phyloP scores from a whole-genome alignment of 1,140 invertebrate genomes.

The Battus philenor region DNA sequence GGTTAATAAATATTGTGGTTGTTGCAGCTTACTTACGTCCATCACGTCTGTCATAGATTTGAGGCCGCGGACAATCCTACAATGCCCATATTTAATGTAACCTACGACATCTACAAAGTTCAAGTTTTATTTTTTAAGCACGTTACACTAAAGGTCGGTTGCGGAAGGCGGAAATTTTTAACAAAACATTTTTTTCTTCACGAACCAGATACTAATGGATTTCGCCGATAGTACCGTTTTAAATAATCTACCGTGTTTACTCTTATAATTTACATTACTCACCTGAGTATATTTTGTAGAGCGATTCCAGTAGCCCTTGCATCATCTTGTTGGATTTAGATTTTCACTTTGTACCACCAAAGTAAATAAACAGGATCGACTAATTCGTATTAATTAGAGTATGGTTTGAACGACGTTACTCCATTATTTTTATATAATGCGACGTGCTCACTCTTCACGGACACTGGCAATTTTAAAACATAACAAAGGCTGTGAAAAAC shows the following conservation, averaged over 20 bases:
- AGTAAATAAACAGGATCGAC: slow-evolving; percentile 21
- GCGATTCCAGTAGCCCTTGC: slow-evolving; percentile 65
- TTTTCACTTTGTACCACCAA: slow-evolving; percentile 29
- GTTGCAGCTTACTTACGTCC: no score
- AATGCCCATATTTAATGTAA: no score
- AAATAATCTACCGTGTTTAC: slow-evolving; percentile 9
- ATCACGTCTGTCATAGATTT: no score
- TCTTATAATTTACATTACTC: slow-evolving; percentile 23
- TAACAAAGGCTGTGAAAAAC: slow-evolving; percentile 21
- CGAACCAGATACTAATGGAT: neutral
- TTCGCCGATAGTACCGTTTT: neutral
- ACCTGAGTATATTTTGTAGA: slow-evolving; percentile 68
- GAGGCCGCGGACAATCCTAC: no score
- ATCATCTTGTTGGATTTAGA: slow-evolving; percentile 52
- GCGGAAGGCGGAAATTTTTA: no score
- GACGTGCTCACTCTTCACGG: slow-evolving; percentile 38
- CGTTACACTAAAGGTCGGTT: no score
- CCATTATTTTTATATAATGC: slow-evolving; percentile 42
- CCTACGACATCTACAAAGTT: no score
- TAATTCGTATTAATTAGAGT: slow-evolving; percentile 22
- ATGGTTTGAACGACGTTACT: slow-evolving; percentile 43
- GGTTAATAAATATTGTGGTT: no score
- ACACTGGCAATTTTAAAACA: slow-evolving; percentile 10
- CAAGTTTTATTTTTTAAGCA: no score
- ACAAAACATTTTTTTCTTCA: neutral